These are phyloP conservation scores for Thunnus albacares DNA, from an alignment of 2,797 vertebrate species.

Conservation along the genomic window DNA sequence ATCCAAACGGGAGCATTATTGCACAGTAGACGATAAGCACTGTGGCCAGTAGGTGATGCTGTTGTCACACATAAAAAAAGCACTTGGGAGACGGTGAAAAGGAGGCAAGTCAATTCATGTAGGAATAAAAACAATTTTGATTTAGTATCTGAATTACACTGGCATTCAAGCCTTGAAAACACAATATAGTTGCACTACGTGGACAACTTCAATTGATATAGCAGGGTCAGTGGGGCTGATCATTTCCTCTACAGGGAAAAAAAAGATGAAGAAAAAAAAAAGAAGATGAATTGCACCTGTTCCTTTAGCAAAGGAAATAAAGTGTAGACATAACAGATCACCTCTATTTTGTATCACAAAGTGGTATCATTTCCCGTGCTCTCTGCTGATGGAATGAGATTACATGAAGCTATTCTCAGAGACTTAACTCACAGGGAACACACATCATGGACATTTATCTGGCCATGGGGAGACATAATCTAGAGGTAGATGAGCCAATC, in stretches of 20 bases:
- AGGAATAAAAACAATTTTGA: conserved; percentile 44
- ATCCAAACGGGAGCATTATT: conserved; percentile 23
- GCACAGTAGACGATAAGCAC: neutral
- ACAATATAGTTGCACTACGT: conserved; percentile 31
- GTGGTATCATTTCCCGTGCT: conserved; percentile 60
- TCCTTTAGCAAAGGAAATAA: conserved; percentile 59
- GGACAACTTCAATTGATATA: conserved; percentile 42
- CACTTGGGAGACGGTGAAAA: neutral
- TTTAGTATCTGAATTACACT: conserved; percentile 44
- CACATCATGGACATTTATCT: conserved; percentile 63
- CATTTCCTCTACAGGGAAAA: conserved; percentile 37
- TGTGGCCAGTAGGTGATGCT: conserved; percentile 71
- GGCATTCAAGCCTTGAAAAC: conserved; percentile 19
- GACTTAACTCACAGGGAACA: conserved; percentile 55
- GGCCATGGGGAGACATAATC: conserved; percentile 62
- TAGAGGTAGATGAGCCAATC: conserved; percentile 59
- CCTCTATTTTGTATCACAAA: conserved; percentile 59
- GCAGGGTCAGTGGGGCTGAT: conserved; percentile 27
- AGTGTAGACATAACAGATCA: conserved; percentile 59
- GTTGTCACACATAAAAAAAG: conserved; percentile 53
- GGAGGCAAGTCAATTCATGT: neutral
- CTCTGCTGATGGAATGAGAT: conserved; percentile 68
- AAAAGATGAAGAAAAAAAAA: no score
- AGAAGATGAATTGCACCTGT: conserved; percentile 34
- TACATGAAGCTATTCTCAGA: conserved; percentile 60